Evolutionary conservation across 2,797 vertebrate genomes (phyloP).

Genomic region (Cyprinodon diabolis): DNA sequence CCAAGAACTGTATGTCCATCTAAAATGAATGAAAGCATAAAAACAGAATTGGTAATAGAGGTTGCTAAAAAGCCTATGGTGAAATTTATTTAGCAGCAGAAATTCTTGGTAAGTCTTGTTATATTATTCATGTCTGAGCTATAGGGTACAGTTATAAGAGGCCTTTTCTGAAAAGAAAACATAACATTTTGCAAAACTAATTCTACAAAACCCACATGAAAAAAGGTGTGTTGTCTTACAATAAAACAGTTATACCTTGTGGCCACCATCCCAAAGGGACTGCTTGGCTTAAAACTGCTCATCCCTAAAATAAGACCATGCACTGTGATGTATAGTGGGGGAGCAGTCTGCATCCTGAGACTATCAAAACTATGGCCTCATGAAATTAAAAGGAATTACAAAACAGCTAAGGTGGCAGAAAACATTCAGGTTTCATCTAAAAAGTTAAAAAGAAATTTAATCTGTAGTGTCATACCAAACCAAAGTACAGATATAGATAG

Average conservation of each 20-base stretch:
- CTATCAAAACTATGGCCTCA: too few relatives aligned
- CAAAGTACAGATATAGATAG: too few relatives aligned
- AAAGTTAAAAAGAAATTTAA: background rate
- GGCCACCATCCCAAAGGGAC: too few relatives aligned
- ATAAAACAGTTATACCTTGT: too few relatives aligned
- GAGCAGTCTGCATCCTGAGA: too few relatives aligned
- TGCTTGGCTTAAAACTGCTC: too few relatives aligned
- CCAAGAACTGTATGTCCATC: background rate
- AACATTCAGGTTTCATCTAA: background rate
- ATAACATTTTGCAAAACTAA: background rate
- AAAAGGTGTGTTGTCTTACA: background rate
- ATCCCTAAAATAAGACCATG: too few relatives aligned
- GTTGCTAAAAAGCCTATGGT: background rate
- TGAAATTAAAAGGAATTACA: too few relatives aligned
- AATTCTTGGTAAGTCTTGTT: background rate
- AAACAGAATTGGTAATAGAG: background rate
- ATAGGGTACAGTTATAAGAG: background rate
- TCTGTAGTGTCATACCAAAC: too few relatives aligned
- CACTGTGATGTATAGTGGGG: too few relatives aligned
- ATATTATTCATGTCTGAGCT: background rate
- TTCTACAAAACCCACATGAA: background rate
- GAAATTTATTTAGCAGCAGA: background rate
- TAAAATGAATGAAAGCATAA: background rate
- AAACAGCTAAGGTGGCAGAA: background rate
- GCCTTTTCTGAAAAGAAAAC: background rate